Conservation (phyloP, 1,140 invertebrate genomes). For the Palaemon carinicauda region DNA sequence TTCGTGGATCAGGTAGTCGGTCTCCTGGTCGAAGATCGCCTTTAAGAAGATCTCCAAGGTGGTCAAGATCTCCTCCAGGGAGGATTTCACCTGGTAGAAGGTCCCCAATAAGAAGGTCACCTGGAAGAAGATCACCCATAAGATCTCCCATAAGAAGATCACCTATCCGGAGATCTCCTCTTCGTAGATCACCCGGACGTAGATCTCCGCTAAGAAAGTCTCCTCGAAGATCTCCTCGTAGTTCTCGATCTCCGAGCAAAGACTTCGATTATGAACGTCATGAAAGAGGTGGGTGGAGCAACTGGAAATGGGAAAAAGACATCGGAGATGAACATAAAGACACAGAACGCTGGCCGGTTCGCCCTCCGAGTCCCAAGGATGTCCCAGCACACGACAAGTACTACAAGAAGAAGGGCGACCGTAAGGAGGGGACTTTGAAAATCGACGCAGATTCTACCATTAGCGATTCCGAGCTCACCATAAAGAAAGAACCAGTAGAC, state of each 20-base stretch:
- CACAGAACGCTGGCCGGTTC: background rate
- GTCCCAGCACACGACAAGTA: background rate
- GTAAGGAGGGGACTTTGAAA: slow-evolving; percentile 17
- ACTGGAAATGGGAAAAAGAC: slow-evolving; percentile 18
- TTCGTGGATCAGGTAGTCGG: background rate
- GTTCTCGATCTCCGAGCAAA: background rate
- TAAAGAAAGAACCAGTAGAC: slow-evolving; percentile 31
- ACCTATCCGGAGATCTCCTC: background rate
- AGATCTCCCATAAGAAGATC: slow-evolving; percentile 24
- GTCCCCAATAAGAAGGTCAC: slow-evolving; percentile 20
- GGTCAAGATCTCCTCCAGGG: background rate
- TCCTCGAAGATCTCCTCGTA: slow-evolving; percentile 4
- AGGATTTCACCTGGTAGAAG: slow-evolving; percentile 14
- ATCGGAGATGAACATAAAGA: background rate
- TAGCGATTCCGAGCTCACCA: slow-evolving; percentile 66
- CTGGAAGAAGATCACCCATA: background rate
- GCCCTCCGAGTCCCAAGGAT: background rate
- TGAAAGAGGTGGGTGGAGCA: slow-evolving; percentile 1
- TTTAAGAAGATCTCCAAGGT: background rate
- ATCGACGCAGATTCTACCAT: slow-evolving; percentile 66
- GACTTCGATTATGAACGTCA: slow-evolving; percentile 14
- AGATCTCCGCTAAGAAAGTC: background rate
- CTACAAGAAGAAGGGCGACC: background rate
- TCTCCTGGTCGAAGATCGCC: slow-evolving; percentile 23
- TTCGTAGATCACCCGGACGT: slow-evolving; percentile 7